These are phyloP conservation scores for Otocyon megalotis DNA, from an alignment of 2,113 vertebrate genomes.

Conservation along the genomic window DNA sequence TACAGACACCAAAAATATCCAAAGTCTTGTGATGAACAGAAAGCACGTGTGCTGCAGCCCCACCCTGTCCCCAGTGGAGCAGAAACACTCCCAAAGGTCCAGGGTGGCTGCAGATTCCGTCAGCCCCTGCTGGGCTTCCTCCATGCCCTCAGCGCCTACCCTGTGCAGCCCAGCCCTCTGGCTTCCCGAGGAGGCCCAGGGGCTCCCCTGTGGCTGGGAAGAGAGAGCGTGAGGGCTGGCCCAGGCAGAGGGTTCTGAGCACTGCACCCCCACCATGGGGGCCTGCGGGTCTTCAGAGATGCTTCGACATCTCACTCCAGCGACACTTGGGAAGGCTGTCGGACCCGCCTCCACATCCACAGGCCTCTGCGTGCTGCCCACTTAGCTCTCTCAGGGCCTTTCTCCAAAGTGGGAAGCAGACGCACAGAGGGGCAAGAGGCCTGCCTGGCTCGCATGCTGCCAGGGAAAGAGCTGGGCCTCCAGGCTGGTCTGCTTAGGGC, in stretches of 20 bases:
- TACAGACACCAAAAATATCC: conserved; percentile 89
- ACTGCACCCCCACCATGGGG: accelerated
- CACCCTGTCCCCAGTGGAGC: accelerated
- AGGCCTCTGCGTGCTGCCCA: too few species aligned
- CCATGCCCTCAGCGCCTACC: accelerated
- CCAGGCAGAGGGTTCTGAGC: neutral
- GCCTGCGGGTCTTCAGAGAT: accelerated
- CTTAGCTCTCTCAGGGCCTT: neutral
- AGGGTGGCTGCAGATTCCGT: too few species aligned
- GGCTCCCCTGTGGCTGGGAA: neutral
- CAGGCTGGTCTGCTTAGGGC: accelerated
- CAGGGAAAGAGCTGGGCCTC: neutral
- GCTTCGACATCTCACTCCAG: accelerated
- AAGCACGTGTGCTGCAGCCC: conserved; percentile 87
- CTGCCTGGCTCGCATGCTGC: accelerated
- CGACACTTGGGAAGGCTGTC: accelerated
- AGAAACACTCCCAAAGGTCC: too few species aligned
- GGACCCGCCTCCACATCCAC: accelerated
- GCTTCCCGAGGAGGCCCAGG: neutral
- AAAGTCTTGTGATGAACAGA: conserved; percentile 89
- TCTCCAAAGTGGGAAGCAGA: neutral
- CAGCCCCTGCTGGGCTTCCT: neutral
- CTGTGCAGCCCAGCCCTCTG: accelerated
- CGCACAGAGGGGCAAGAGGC: neutral
- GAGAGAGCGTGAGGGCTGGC: accelerated